A percentile compares a stretch with the other conserved stretches of the same genome.
Evolutionary conservation across 2,888 invertebrate genomes (phyloP).

Genomic region (Hydrotaea diabolus): DNA sequence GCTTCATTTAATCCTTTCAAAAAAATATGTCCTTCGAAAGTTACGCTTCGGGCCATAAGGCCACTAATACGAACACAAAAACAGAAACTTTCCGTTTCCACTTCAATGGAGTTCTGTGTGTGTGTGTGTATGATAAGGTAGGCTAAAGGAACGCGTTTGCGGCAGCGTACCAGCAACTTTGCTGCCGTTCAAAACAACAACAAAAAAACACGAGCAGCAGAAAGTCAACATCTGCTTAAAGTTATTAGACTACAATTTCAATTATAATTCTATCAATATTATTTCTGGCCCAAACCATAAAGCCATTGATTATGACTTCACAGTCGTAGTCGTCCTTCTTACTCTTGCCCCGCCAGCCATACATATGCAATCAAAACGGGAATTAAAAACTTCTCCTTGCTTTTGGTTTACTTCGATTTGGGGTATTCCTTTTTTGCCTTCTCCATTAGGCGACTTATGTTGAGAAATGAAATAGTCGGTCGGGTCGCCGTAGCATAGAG

Average conservation of each 20-base stretch:
- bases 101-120: conserved; percentile 55
- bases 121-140: conserved; percentile 58
- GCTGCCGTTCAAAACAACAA: background rate
- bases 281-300: conserved; percentile 45
- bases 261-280: conserved; percentile 67
- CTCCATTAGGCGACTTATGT: conserved; percentile 51
- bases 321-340: too few relatives aligned
- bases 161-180: conserved; percentile 3
- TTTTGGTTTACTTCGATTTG: background rate
- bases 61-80: background rate
- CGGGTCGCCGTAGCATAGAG: background rate
- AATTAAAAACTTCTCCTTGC: conserved; percentile 8
- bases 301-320: conserved; percentile 38
- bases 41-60: background rate
- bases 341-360: background rate
- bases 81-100: conserved; percentile 45
- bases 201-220: background rate
- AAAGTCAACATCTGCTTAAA: conserved; percentile 61
- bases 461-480: conserved; percentile 2
- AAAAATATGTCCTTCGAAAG: background rate
- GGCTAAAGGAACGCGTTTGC: conserved; percentile 12
- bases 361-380: background rate
- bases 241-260: conserved; percentile 67
- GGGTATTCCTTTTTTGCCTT: background rate
- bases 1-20: conserved; percentile 9